These are phyloP conservation scores for Augochlora pura DNA, from an alignment of 1,140 invertebrate species.

Conservation along the genomic window DNA sequence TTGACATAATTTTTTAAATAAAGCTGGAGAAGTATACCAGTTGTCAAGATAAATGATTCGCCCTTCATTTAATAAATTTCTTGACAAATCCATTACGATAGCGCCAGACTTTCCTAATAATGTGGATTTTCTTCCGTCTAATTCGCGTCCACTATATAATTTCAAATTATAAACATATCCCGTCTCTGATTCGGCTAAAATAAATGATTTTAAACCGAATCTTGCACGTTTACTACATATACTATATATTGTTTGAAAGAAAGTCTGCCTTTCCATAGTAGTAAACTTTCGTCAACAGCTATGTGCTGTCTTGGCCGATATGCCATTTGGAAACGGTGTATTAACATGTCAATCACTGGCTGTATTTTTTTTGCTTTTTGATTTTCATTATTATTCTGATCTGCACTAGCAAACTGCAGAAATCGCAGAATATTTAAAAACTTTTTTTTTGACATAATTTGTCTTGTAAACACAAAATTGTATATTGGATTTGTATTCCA, in stretches of 20 bases:
- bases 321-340: no score
- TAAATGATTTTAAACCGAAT: slow-evolving; percentile 21
- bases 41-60: slow-evolving; percentile 21
- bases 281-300: neutral
- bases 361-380: neutral
- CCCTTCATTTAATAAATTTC: slow-evolving; percentile 8
- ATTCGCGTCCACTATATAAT: no score
- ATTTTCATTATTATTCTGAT: neutral
- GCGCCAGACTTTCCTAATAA: slow-evolving; percentile 14
- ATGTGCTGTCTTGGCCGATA: neutral
- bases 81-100: slow-evolving; percentile 2
- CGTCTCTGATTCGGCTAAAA: slow-evolving; percentile 18
- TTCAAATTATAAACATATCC: slow-evolving; percentile 17
- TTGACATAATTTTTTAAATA: slow-evolving; percentile 10
- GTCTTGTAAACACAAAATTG: slow-evolving; percentile 8
- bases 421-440: slow-evolving; percentile 14
- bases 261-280: no score
- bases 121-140: slow-evolving; percentile 10
- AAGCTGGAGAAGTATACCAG: slow-evolving; percentile 3
- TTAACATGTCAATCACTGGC: neutral
- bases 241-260: no score
- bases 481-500: slow-evolving; percentile 14
- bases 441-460: no score
- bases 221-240: neutral
- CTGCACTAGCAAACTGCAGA: slow-evolving; percentile 3